Evolutionary conservation across 2,888 invertebrate species (phyloP), one percentile per base, ranked within the genome.

Genomic region (Andrena hattorfiana): DNA sequence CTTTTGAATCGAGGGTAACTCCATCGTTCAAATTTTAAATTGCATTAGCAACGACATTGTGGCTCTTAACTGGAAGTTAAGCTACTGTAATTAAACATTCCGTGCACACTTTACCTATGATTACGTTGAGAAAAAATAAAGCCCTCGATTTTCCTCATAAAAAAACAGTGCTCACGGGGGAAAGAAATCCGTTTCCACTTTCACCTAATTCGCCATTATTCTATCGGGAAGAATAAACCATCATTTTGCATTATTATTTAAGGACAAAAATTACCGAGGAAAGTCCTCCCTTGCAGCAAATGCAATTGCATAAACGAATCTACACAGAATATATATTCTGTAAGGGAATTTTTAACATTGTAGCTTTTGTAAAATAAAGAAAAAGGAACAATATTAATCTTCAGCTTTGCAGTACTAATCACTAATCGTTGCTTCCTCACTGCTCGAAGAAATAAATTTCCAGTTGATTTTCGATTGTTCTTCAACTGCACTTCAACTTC

Each of bases 1-100:
- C 76, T 71, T 48, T 67, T 74, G 54, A 51, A 59, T 56, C 42
- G 32, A 23, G 20, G 56, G 32, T 73, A 63, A 79, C 70, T 73
- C 20, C 32, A 8, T 73, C 62, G 56, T 73, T 66, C 35, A 77
- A 62, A 72, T 63, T 51, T 48, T 30, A 26, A 63, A 68, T 67
- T 62, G 48, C n/a, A 48, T 62, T 10, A 7, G 7, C 30, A 20
- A 30, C 20, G 13, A 30, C 60, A 70, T 49, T 26, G 6, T 54
- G 20, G 13, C 30, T 68, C n/a, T 56, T 26, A 8, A 26, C 26
- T 56, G n/a, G 35, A 59, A n/a, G 35, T 32, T 32, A 13, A 42
- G 13, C 2, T 62, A 6, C n/a, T 20, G 16, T n/a, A 71, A 60
- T 60, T 59, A n/a, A 56, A 1, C 56, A 56, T 56, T 56, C 20